A percentile compares a stretch with the other conserved stretches of the same genome.
phyloP scores from a whole-genome alignment of 2,888 invertebrate species.

The Xanthorhoe spadicearia region DNA sequence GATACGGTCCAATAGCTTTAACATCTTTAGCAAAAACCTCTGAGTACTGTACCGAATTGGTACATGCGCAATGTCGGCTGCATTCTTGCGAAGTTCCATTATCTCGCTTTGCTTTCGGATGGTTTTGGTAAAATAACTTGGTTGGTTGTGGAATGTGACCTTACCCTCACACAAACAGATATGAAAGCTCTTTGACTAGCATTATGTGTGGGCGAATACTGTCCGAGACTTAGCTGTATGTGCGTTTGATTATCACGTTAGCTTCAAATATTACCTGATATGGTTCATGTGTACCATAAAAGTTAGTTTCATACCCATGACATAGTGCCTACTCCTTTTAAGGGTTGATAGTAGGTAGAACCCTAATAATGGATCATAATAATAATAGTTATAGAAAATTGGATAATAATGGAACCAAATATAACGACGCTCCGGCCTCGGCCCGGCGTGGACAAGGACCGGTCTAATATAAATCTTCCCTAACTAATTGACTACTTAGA shows the following conservation, averaged over 20 bases:
- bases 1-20: slow-evolving; percentile 4
- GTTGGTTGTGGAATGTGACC: slow-evolving; percentile 1
- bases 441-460: no score
- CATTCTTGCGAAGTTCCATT: background rate
- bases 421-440: no score
- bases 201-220: background rate
- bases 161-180: background rate
- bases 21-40: slow-evolving; percentile 9
- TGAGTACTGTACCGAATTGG: slow-evolving; percentile 2
- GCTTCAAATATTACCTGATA: no score
- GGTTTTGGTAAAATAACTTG: background rate
- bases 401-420: no score
- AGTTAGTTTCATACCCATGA: no score
- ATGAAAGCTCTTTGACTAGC: background rate
- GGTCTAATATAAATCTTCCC: no score
- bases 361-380: no score
- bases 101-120: slow-evolving; percentile 1
- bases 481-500: no score
- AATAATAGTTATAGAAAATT: no score
- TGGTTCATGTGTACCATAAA: no score
- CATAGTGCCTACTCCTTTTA: no score
- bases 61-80: background rate
- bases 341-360: no score
- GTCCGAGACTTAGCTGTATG: background rate
- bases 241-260: background rate